Conservation (phyloP, 2,888 invertebrate species). For the Ditula angustiorana region DNA sequence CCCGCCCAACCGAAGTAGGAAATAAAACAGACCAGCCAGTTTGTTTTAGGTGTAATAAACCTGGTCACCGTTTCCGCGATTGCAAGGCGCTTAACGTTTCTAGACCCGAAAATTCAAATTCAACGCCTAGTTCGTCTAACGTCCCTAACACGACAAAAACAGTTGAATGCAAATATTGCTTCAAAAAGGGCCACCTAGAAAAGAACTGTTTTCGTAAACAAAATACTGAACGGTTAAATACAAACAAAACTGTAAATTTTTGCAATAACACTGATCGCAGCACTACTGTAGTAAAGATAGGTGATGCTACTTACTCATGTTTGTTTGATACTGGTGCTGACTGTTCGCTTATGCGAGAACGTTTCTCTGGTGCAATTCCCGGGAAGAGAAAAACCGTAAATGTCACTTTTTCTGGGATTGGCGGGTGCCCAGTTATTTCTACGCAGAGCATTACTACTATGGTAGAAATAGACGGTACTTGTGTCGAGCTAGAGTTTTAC, state of each 20-base stretch:
- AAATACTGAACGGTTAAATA: too few relatives aligned
- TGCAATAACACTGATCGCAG: too few relatives aligned
- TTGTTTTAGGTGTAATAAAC: slow-evolving; percentile 26
- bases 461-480: not conserved
- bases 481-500: slow-evolving; percentile 14
- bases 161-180: too few relatives aligned
- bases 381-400: too few relatives aligned
- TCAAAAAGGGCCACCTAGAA: too few relatives aligned
- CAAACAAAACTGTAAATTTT: too few relatives aligned
- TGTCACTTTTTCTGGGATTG: not conserved
- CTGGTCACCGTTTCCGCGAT: slow-evolving; percentile 23
- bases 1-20: not conserved
- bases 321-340: too few relatives aligned
- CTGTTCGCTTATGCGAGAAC: too few relatives aligned
- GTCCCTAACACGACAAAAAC: not conserved
- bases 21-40: not conserved
- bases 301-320: too few relatives aligned
- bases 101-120: not conserved
- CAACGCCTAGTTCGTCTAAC: not conserved
- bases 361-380: too few relatives aligned
- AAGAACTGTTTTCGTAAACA: too few relatives aligned
- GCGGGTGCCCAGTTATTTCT: not conserved
- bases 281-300: too few relatives aligned
- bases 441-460: slow-evolving; percentile 7
- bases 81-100: slow-evolving; percentile 9